Conservation (phyloP, 2,113 vertebrate genomes). For the Ramphastos sulfuratus region DNA sequence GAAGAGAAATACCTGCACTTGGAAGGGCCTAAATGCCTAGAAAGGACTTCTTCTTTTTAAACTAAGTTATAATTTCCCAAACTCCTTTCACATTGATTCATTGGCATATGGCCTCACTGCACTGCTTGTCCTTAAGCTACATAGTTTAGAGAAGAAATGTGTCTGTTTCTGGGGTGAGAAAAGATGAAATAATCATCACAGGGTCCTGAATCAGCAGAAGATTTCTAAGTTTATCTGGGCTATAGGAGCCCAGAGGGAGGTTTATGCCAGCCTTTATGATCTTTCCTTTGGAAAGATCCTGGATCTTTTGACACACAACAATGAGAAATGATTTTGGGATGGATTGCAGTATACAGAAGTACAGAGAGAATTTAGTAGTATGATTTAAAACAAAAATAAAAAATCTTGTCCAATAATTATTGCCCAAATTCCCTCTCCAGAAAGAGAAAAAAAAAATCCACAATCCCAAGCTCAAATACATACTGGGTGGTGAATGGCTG, state of each 20-base stretch:
- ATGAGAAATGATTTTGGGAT: neutral
- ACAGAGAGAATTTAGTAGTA: neutral
- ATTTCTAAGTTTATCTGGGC: neutral
- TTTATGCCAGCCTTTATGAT: neutral
- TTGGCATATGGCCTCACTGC: neutral
- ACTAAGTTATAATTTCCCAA: neutral
- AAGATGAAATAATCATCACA: constrained; percentile 4
- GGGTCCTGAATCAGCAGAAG: constrained; percentile 21
- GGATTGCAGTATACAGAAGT: neutral
- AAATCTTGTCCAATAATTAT: neutral
- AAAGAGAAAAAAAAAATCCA: neutral
- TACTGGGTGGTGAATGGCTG: too few relatives aligned
- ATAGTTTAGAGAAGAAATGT: neutral
- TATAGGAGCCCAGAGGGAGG: neutral
- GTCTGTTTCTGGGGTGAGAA: neutral
- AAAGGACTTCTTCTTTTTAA: neutral
- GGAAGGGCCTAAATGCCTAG: neutral
- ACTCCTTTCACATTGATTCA: neutral
- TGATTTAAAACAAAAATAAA: neutral
- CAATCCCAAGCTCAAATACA: neutral
- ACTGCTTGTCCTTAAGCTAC: neutral
- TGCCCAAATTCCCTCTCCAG: neutral
- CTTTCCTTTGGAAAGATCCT: neutral
- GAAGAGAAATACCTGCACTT: neutral
- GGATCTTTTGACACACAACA: neutral